Evolutionary conservation across 2,797 vertebrate species (phyloP), one percentile per base, ranked within the genome.

Genomic region (Peromyscus attwateri): DNA sequence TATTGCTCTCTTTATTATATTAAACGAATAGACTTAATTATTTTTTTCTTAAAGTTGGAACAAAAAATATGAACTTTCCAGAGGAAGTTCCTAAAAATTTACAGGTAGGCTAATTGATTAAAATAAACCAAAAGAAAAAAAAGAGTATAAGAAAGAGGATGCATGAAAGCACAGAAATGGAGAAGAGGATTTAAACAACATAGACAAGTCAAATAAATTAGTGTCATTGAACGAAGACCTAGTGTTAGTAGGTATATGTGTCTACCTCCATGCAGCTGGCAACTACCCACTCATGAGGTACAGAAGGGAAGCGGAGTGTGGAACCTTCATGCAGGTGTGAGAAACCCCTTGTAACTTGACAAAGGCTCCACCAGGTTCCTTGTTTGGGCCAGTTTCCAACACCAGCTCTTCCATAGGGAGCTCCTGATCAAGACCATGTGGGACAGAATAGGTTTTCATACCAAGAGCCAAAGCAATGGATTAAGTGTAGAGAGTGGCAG

Each of bases 41-140:
- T 31, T 80, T 55, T 55, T 77, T 92, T 66, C 14, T 94, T 90
- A 68, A 94, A 25, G 5, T 77, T 91, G 6, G 77, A 95, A 82
- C 70, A 87, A 66, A 85, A 60, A 16, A 55, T 73, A 25, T 46
- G 49, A 68, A 62, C 70, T 91, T 40, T 73, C 21, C 14, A 76
- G 3, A 10, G 66, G 40, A 4, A 27, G 4, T 70, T 95, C 77
- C 6, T 3, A 84, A 57, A 57, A 19, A 70, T 68, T 87, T 62
- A 34, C 6, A 76, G 3, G 27, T 60, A 64, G 91, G 95, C 52
- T 34, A 13, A 52, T 25, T 82, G 52, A 82, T 11, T 87, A 92
- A 71, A 81, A 37, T 70, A 7, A 82, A 31, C 6, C 16, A 81
- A 17, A 93, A 84, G 14, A 52, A 57, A 46, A 19, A 80, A 8